Conservation (phyloP, 64 coral and sea anemone species). For the Montipora foliosa region DNA sequence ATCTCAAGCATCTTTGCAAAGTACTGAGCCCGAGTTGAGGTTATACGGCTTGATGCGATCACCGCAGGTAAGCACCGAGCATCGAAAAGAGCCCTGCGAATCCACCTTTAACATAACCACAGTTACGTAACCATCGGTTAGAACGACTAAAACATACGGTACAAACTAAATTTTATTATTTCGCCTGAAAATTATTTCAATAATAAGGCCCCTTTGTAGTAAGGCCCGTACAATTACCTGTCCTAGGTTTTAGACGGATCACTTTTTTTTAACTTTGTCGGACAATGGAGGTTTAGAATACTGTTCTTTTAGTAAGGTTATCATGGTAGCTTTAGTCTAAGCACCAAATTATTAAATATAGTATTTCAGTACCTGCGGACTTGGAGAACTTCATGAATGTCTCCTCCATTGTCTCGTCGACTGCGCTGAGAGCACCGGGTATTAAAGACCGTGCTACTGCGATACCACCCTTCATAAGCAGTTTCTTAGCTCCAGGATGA, state of each 20-base stretch:
- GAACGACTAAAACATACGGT: no score
- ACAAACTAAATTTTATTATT: neutral
- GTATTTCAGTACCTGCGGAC: slow-evolving; percentile 42
- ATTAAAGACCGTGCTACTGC: slow-evolving; percentile 61
- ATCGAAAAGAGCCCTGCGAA: neutral
- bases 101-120: slow-evolving; percentile 54
- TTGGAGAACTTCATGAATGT: slow-evolving; percentile 73
- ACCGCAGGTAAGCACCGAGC: slow-evolving; percentile 62
- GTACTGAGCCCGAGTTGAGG: slow-evolving; percentile 24
- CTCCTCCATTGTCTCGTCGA: slow-evolving; percentile 53
- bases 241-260: no score
- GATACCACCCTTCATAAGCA: slow-evolving; percentile 63
- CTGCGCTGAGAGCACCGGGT: slow-evolving; percentile 57
- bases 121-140: neutral
- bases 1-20: slow-evolving; percentile 63
- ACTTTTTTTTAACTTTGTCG: no score
- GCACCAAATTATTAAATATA: slow-evolving; percentile 21
- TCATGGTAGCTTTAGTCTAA: slow-evolving; percentile 27
- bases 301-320: no score
- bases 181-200: neutral
- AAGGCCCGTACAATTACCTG: no score
- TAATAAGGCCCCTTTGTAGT: no score
- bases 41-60: neutral
- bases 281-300: no score
- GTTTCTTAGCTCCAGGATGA: slow-evolving; percentile 31